These are phyloP conservation scores for Plectus sambesii DNA, from an alignment of 1,140 invertebrate species.

Conservation along the genomic window DNA sequence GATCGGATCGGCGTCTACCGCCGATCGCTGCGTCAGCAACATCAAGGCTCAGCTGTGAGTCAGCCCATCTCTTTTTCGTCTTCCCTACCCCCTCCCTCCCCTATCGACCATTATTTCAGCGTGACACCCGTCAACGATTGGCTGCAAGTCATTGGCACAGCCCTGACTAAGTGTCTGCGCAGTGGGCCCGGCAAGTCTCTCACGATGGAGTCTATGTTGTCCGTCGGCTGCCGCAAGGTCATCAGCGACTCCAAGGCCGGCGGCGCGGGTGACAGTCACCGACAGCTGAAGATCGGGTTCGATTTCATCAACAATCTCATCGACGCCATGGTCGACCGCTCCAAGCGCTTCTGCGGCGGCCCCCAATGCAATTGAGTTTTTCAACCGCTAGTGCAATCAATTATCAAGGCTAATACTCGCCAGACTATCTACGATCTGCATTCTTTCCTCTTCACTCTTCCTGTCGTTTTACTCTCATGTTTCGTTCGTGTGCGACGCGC, in stretches of 20 bases:
- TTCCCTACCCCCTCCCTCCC: neutral
- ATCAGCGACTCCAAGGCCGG: slow-evolving; percentile 44
- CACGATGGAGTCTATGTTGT: slow-evolving; percentile 43
- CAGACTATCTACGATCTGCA: no score
- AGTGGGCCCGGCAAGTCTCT: slow-evolving; percentile 44
- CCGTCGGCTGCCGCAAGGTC: slow-evolving; percentile 43
- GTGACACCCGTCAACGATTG: slow-evolving; percentile 44
- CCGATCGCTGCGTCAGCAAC: slow-evolving; percentile 41
- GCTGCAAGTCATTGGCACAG: slow-evolving; percentile 40
- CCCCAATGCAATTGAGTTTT: slow-evolving; percentile 24
- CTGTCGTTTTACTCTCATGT: no score
- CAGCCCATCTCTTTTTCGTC: neutral
- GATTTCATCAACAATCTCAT: slow-evolving; percentile 45
- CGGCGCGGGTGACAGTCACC: slow-evolving; percentile 33
- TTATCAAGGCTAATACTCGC: no score
- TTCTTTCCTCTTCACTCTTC: no score
- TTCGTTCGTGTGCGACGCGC: no score
- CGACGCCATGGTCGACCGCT: slow-evolving; percentile 45
- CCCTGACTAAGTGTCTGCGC: slow-evolving; percentile 39
- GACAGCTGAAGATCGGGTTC: slow-evolving; percentile 43
- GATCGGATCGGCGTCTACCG: slow-evolving; percentile 31
- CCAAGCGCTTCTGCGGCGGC: slow-evolving; percentile 40
- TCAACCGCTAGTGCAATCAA: no score
- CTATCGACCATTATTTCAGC: no score
- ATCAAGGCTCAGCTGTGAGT: slow-evolving; percentile 43